A percentile compares a stretch with the other conserved stretches of the same genome.
Evolutionary conservation across 2,113 vertebrate species (phyloP).

Genomic region (Leptosomus discolor): DNA sequence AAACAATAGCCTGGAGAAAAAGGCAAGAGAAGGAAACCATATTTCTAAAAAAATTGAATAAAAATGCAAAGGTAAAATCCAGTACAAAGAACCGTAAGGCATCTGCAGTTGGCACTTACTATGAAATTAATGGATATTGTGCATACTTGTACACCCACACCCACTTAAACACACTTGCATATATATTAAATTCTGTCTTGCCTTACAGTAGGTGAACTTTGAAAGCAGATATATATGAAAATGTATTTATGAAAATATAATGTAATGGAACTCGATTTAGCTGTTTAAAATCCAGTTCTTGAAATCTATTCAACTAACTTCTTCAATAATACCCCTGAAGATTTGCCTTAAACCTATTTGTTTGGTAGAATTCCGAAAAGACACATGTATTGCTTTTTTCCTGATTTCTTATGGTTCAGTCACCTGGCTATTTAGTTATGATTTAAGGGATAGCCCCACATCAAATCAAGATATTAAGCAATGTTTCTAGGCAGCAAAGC

Average conservation of each 20-base stretch:
- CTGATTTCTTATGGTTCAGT: background rate
- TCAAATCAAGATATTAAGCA: background rate
- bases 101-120: background rate
- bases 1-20: slow-evolving; percentile 16
- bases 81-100: background rate
- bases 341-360: background rate
- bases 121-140: background rate
- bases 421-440: background rate
- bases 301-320: background rate
- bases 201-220: background rate
- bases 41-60: slow-evolving; percentile 9
- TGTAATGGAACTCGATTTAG: background rate
- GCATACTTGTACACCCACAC: background rate
- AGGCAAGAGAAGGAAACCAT: background rate
- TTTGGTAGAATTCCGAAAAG: background rate
- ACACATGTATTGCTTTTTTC: background rate
- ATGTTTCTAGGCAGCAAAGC: background rate
- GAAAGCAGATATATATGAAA: background rate
- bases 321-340: background rate
- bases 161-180: background rate
- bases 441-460: background rate
- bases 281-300: background rate
- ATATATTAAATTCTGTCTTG: background rate
- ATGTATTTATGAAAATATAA: too few species aligned
- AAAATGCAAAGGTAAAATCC: background rate